Base-by-base conservation (phyloP, 1,140 invertebrate species). In the Stratiolaelaps scimitus region DNA sequence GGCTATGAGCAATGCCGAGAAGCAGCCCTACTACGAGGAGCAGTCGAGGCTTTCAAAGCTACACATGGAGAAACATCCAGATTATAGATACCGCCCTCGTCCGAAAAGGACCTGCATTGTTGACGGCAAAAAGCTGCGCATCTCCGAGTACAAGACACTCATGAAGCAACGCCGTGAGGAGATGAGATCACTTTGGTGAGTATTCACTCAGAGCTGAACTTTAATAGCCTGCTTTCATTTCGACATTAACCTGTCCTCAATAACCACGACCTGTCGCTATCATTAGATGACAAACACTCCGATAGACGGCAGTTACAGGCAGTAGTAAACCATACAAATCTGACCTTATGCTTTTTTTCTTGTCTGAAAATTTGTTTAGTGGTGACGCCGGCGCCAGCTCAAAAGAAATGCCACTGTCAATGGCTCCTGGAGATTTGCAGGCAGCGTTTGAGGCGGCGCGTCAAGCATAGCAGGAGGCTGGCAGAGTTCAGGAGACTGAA, bases 41-140 rank as follows among this genome's bases (percentile, higher is more conserved):
- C 81, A 82, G 71, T 81, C 80, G 19, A 74, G 81, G 26, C 72
- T 82, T n/a, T 81, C 79, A 67, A 81, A 81, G 71, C 71, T 79
- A 40, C 81, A 82, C 72, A 82, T 82, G 81, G 80, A 82, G 70
- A 80, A 80, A 67, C 81, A 82, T 72, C 81, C 81, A 13, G 80
- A 82, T 69, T 82, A 82, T 69, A 72, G 81, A 67, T 74, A 74
- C 56, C 26, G 73, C 66, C 81, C 81, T 10, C 72, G 81, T 40
- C 81, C 81, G 1, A 82, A 82, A 69, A 69, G 81, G 48, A 82
- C 81, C 13, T 83, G 81, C 69, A 78, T 83, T 43, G 79, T 82
- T 1, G 81, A 82, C 73, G 81, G 81, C 0, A 81, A 81, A 68
- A 81, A 81, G 70, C 72, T 82, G 15, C 71, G 81, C 2, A 74